phyloP scores from a whole-genome alignment of 2,113 vertebrate genomes.

The Hippolais icterina region DNA sequence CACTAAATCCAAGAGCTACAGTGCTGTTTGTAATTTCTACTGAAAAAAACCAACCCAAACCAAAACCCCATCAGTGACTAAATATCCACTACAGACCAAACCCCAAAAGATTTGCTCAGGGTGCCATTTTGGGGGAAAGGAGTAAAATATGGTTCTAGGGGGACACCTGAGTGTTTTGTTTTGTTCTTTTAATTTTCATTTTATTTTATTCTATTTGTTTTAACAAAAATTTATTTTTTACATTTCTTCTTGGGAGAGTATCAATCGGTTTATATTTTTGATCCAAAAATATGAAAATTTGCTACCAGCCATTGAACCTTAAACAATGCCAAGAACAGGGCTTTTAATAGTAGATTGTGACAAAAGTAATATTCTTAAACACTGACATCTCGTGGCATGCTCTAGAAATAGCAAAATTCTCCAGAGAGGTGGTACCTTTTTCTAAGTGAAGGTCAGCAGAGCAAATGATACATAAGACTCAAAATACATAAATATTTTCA shows the following conservation, averaged over 20 bases:
- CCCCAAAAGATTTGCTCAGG: background rate
- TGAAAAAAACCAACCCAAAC: background rate
- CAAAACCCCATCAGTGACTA: background rate
- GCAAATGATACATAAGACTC: background rate
- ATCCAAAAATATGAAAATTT: background rate
- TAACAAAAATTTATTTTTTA: background rate
- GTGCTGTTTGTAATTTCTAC: background rate
- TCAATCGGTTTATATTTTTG: background rate
- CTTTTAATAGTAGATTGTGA: background rate
- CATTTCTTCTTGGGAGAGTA: background rate
- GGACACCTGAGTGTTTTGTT: fast-evolving
- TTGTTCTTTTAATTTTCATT: background rate
- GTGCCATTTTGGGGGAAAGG: background rate
- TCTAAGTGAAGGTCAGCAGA: background rate
- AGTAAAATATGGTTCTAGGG: background rate
- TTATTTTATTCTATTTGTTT: background rate
- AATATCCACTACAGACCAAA: background rate
- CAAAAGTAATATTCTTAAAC: constrained; percentile 27
- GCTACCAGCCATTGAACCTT: background rate
- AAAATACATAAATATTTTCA: background rate
- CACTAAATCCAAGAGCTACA: background rate
- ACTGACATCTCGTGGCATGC: constrained; percentile 20
- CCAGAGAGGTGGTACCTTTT: background rate
- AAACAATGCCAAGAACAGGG: background rate
- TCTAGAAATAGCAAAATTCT: background rate